These are phyloP conservation scores for Clarias pachynema DNA, from an alignment of 2,797 vertebrate genomes.

Conservation along the genomic window DNA sequence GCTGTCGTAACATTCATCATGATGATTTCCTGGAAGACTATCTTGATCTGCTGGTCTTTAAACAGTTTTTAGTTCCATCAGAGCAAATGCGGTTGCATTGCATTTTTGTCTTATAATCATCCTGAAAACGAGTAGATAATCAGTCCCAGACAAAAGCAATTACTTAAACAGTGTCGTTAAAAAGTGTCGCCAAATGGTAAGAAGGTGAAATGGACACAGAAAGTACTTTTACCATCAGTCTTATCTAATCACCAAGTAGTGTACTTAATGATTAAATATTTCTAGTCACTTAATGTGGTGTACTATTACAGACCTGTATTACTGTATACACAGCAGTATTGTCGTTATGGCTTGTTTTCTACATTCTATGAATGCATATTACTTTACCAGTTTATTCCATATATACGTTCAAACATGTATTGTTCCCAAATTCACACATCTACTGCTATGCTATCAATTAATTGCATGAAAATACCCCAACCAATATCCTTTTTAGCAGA, in stretches of 20 bases:
- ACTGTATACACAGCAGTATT: background rate
- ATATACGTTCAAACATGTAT: background rate
- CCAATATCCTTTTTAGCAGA: constrained; percentile 5
- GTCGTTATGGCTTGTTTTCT: background rate
- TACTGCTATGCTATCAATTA: background rate
- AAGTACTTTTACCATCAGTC: constrained; percentile 27
- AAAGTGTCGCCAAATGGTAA: background rate
- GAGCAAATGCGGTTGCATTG: background rate
- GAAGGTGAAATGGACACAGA: constrained; percentile 42
- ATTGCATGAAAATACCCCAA: background rate
- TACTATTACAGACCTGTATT: background rate
- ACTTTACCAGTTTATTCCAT: background rate
- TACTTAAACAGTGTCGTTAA: constrained; percentile 5
- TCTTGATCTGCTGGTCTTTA: constrained; percentile 18
- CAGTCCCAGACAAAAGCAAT: constrained; percentile 11
- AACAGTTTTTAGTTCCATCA: background rate
- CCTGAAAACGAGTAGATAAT: constrained; percentile 18
- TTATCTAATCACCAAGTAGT: constrained; percentile 40
- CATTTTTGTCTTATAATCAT: constrained; percentile 7
- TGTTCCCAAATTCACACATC: background rate
- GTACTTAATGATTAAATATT: constrained; percentile 44
- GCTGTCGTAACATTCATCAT: constrained; percentile 35
- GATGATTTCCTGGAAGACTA: constrained; percentile 11
- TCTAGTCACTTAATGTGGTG: constrained; percentile 13
- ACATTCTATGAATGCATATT: background rate